Conservation (phyloP, 2,797 vertebrate species). For the Acanthopagrus latus region DNA sequence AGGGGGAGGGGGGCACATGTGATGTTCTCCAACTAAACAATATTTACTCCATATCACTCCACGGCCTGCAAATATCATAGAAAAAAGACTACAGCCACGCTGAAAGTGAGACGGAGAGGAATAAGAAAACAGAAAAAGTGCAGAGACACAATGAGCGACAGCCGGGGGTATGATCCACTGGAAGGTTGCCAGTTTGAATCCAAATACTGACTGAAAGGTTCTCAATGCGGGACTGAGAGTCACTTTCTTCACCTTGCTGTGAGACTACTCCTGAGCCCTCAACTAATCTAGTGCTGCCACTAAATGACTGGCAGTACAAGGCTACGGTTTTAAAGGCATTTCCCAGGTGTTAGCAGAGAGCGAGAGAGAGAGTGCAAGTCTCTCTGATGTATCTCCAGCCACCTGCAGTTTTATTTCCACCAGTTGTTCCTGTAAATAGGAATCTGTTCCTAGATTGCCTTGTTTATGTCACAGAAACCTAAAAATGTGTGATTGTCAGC, state of each 20-base stretch:
- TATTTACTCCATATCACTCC: constrained; percentile 3
- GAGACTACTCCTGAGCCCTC: constrained; percentile 49
- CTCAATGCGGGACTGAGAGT: constrained; percentile 29
- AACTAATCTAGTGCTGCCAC: constrained; percentile 50
- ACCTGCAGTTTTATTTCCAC: constrained; percentile 61
- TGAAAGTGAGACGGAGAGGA: constrained; percentile 8
- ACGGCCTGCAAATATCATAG: constrained; percentile 12
- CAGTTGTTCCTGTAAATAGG: constrained; percentile 59
- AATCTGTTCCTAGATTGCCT: constrained; percentile 56
- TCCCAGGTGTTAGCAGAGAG: constrained; percentile 51
- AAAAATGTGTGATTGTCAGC: constrained; percentile 8
- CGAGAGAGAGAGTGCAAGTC: background rate
- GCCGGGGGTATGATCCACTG: constrained; percentile 36
- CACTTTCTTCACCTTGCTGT: constrained; percentile 42
- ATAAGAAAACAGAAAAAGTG: constrained; percentile 5
- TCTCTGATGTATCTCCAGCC: constrained; percentile 49
- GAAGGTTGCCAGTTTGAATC: constrained; percentile 60
- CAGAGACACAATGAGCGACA: constrained; percentile 21
- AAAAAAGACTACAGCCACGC: background rate
- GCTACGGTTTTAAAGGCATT: constrained; percentile 42
- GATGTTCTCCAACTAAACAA: constrained; percentile 32
- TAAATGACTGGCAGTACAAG: constrained; percentile 63
- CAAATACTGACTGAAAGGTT: constrained; percentile 36
- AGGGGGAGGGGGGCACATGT: background rate
- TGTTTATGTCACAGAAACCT: constrained; percentile 6